Conservation (phyloP, 1,140 invertebrate species). For the Nylanderia fulva region DNA sequence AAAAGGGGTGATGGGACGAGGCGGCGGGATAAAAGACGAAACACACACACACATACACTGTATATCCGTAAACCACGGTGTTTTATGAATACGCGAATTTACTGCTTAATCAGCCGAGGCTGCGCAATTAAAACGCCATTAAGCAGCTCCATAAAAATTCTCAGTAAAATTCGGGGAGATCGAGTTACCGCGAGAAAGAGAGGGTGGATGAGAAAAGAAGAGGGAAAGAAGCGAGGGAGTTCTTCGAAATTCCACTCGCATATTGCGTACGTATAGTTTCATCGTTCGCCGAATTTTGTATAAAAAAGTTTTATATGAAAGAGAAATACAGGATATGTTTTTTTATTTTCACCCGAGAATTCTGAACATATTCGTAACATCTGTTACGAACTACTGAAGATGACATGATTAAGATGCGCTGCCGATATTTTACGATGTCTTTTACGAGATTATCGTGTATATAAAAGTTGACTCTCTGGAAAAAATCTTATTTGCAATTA, state of each 20-base stretch:
- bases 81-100: slow-evolving; percentile 80
- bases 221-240: not conserved
- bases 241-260: slow-evolving; percentile 42
- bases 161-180: slow-evolving; percentile 76
- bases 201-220: too few relatives aligned
- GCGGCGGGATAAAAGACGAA: slow-evolving; percentile 39
- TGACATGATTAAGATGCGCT: not conserved
- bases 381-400: not conserved
- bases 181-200: slow-evolving; percentile 68
- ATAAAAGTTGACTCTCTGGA: not conserved
- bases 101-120: slow-evolving; percentile 80
- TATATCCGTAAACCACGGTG: slow-evolving; percentile 73
- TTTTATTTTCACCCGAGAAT: not conserved
- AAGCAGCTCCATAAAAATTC: slow-evolving; percentile 77
- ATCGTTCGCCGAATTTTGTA: not conserved
- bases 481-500: not conserved
- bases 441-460: not conserved
- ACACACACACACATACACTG: not conserved
- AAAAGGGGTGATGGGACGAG: slow-evolving; percentile 29
- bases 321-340: not conserved
- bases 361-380: not conserved
- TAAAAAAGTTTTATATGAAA: slow-evolving; percentile 1
- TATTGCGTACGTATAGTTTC: slow-evolving; percentile 10
- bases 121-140: slow-evolving; percentile 81
- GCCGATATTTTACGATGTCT: slow-evolving; percentile 5